Conservation (phyloP, 2,797 vertebrate genomes). For the Tapera naevia region DNA sequence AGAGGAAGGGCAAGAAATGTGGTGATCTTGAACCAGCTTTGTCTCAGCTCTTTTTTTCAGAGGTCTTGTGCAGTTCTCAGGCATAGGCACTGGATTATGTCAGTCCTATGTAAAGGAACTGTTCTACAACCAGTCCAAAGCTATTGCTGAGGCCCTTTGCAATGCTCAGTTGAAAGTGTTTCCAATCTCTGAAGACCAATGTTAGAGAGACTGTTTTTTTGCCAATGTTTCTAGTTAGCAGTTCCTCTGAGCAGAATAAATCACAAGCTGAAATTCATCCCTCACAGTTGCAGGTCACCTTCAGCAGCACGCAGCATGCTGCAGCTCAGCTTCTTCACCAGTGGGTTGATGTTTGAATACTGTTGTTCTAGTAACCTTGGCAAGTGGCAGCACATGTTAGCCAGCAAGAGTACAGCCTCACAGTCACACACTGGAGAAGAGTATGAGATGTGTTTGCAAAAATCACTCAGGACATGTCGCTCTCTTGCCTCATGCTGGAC, state of each 20-base stretch:
- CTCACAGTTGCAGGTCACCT: neutral
- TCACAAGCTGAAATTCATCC: neutral
- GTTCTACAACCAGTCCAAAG: neutral
- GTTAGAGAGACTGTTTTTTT: neutral
- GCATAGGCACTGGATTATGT: neutral
- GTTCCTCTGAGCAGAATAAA: neutral
- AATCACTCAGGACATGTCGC: neutral
- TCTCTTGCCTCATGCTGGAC: neutral
- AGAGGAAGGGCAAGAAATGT: neutral
- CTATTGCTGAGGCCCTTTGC: neutral
- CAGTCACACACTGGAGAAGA: neutral
- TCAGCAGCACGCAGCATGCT: neutral
- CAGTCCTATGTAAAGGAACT: neutral
- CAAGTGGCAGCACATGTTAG: neutral
- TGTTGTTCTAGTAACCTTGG: conserved; percentile 7
- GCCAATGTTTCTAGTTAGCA: neutral
- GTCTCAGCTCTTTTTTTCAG: neutral
- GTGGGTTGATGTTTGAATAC: neutral
- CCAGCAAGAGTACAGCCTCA: neutral
- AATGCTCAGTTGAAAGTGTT: neutral
- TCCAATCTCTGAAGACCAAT: neutral
- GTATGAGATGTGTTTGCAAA: neutral
- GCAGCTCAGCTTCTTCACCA: neutral
- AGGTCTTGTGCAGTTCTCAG: neutral
- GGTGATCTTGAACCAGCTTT: neutral